A percentile compares a stretch with the other conserved stretches of the same genome.
Conservation (phyloP, 2,888 invertebrate genomes). For the Dione vanillae region DNA sequence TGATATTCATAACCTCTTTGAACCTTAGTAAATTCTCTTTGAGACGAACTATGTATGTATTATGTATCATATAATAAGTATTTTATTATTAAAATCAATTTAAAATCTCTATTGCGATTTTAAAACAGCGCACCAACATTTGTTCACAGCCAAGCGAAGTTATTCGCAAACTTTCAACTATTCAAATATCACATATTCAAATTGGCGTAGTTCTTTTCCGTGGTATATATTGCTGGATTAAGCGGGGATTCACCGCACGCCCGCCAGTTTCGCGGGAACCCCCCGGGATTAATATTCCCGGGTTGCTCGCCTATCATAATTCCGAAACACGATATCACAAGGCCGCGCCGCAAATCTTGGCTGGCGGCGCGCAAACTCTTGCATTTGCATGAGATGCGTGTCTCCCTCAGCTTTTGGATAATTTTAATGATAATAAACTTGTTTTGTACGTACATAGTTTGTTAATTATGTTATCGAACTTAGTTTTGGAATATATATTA, state of each 20-base stretch:
- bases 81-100: constrained; percentile 15
- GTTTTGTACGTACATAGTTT: constrained; percentile 25
- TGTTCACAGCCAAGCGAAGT: background rate
- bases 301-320: constrained; percentile 64
- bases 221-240: constrained; percentile 42
- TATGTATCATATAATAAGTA: background rate
- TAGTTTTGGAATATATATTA: constrained; percentile 17
- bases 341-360: constrained; percentile 66
- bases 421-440: constrained; percentile 45
- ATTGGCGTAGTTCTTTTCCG: constrained; percentile 36
- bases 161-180: constrained; percentile 31
- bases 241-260: constrained; percentile 51
- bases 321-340: constrained; percentile 67
- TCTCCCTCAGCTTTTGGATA: constrained; percentile 36
- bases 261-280: constrained; percentile 50
- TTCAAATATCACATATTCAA: constrained; percentile 43
- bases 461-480: constrained; percentile 35
- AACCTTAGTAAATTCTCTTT: background rate
- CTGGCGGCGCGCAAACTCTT: constrained; percentile 59
- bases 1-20: background rate
- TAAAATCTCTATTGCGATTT: background rate
- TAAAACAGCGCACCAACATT: background rate
- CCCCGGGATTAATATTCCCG: constrained; percentile 68
- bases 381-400: constrained; percentile 50
- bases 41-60: background rate